phyloP scores from a whole-genome alignment of 2,113 vertebrate species.

The Lampris incognitus region DNA sequence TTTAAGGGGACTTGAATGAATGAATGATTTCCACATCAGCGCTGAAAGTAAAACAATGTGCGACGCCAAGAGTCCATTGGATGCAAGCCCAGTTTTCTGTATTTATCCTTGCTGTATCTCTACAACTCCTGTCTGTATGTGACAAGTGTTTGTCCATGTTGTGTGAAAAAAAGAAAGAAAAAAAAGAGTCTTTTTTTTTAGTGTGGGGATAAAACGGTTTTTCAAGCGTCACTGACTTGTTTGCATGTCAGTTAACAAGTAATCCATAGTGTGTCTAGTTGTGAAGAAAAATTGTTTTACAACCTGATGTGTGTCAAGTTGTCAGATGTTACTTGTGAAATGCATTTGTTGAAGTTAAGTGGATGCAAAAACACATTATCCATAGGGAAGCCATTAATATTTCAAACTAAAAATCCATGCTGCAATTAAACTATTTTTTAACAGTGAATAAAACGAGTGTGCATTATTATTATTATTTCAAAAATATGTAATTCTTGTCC shows the following conservation, averaged over 20 bases:
- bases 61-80: constrained; percentile 23
- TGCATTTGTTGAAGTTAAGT: constrained; percentile 36
- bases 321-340: constrained; percentile 33
- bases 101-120: constrained; percentile 8
- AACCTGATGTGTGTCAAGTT: background rate
- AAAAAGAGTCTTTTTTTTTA: constrained; percentile 1
- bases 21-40: background rate
- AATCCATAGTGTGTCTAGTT: constrained; percentile 29
- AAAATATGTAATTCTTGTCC: background rate
- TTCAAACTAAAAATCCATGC: constrained; percentile 53
- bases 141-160: constrained; percentile 42
- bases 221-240: constrained; percentile 6
- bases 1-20: constrained; percentile 10
- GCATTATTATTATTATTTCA: background rate
- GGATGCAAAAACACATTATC: constrained; percentile 58
- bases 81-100: constrained; percentile 50
- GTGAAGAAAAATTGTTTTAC: constrained; percentile 6
- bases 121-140: constrained; percentile 33
- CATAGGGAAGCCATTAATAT: constrained; percentile 43
- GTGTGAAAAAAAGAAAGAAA: constrained; percentile 29
- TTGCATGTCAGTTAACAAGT: constrained; percentile 22
- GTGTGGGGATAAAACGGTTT: constrained; percentile 1
- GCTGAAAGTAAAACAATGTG: constrained; percentile 1
- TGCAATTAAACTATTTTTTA: constrained; percentile 77
- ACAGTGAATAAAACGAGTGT: constrained; percentile 40